Percentiles rank a stretch among this genome's conserved stretches.
phyloP scores from a whole-genome alignment of 2,797 vertebrate genomes.

The Phrynocephalus forsythii region DNA sequence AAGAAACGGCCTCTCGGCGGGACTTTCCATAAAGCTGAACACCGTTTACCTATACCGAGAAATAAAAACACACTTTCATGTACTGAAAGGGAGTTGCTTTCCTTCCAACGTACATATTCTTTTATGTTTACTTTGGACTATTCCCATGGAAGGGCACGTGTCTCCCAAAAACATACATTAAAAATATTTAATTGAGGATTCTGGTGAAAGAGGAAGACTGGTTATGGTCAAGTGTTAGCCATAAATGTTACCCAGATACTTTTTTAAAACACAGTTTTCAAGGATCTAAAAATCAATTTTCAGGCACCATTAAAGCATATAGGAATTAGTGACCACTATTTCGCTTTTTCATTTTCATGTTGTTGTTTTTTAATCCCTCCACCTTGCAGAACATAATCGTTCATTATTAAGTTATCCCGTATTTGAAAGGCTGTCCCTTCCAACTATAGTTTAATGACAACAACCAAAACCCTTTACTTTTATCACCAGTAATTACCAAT shows the following conservation, averaged over 20 bases:
- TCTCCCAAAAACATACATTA: not conserved
- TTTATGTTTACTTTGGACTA: not conserved
- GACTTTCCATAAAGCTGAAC: conserved; percentile 90
- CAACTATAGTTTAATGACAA: not conserved
- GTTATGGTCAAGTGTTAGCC: not conserved
- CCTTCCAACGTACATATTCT: not conserved
- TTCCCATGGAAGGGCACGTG: not conserved
- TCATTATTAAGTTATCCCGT: not conserved
- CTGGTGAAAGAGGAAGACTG: not conserved
- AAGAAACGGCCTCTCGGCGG: conserved; percentile 89
- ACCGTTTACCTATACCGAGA: conserved; percentile 85
- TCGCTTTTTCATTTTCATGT: not conserved
- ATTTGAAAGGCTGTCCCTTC: not conserved
- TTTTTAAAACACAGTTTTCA: not conserved
- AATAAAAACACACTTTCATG: not conserved
- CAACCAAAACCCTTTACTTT: not conserved
- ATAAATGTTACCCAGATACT: not conserved
- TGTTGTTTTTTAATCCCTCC: not conserved
- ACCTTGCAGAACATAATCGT: not conserved
- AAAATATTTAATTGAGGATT: conserved; percentile 19
- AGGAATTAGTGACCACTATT: not conserved
- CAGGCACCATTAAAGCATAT: not conserved
- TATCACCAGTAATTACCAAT: not conserved
- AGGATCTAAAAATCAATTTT: not conserved
- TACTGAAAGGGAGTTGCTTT: not conserved